phyloP scores from a whole-genome alignment of 1,140 invertebrate genomes.

The Atta cephalotes region DNA sequence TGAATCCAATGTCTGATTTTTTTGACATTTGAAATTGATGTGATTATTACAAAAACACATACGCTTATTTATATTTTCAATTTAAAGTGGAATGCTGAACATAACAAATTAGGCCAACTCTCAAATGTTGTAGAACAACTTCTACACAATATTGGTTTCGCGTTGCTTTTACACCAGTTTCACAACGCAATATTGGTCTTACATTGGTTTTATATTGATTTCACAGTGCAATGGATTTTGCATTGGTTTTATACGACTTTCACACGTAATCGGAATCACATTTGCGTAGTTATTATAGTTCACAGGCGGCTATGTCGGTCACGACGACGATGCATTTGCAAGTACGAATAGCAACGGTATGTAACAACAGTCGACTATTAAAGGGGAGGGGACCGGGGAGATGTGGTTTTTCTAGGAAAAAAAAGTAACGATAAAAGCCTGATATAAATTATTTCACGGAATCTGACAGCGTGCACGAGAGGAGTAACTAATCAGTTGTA shows the following conservation, averaged over 20 bases:
- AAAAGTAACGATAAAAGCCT: slow-evolving; percentile 6
- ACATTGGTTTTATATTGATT: slow-evolving; percentile 47
- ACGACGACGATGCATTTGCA: slow-evolving; percentile 35
- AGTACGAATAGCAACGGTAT: neutral
- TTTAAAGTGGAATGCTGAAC: slow-evolving; percentile 12
- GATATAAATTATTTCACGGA: slow-evolving; percentile 59
- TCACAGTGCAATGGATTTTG: slow-evolving; percentile 25
- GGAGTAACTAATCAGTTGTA: slow-evolving; percentile 66
- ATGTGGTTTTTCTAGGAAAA: slow-evolving; percentile 35
- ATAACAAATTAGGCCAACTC: slow-evolving; percentile 43
- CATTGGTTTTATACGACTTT: slow-evolving; percentile 51
- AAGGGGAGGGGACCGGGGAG: neutral
- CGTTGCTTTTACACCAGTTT: slow-evolving; percentile 29
- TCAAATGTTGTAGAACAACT: slow-evolving; percentile 33
- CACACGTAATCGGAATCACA: slow-evolving; percentile 59
- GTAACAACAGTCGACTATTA: neutral
- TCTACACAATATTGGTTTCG: slow-evolving; percentile 30
- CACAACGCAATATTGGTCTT: slow-evolving; percentile 31
- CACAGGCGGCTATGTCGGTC: slow-evolving; percentile 38
- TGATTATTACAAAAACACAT: no score
- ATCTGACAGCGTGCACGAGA: slow-evolving; percentile 34
- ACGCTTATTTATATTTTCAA: neutral
- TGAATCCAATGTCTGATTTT: neutral
- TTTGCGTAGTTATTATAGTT: slow-evolving; percentile 50
- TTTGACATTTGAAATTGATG: neutral